Conservation (phyloP, 2,797 vertebrate genomes). For the Sebastes minor region DNA sequence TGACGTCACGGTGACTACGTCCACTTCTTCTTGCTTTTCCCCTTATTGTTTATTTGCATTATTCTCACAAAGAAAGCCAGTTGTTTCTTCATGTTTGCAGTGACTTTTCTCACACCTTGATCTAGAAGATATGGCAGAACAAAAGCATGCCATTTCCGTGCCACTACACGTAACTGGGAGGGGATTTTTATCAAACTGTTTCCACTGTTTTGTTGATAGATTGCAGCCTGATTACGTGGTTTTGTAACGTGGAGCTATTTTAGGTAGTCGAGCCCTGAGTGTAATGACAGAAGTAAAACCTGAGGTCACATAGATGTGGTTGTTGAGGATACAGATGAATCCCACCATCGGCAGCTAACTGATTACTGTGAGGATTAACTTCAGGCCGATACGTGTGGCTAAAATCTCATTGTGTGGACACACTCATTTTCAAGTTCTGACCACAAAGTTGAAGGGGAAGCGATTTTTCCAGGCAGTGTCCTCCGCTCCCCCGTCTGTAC, state of each 20-base stretch:
- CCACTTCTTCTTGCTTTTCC: background rate
- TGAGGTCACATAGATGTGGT: slow-evolving; percentile 3
- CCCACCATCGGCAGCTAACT: background rate
- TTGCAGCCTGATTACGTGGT: background rate
- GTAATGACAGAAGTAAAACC: slow-evolving; percentile 3
- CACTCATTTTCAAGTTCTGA: slow-evolving; percentile 47
- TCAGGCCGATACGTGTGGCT: background rate
- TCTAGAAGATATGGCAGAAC: slow-evolving; percentile 6
- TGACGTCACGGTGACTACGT: too few relatives aligned
- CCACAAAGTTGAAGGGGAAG: slow-evolving; percentile 39
- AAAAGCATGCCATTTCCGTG: slow-evolving; percentile 17
- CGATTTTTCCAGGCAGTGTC: slow-evolving; percentile 64
- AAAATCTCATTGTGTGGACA: slow-evolving; percentile 48
- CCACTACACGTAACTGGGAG: background rate
- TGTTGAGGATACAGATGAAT: background rate
- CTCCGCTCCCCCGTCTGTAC: slow-evolving; percentile 52
- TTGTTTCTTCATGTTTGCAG: background rate
- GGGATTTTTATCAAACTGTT: slow-evolving; percentile 1
- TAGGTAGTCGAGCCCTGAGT: background rate
- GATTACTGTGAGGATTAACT: background rate
- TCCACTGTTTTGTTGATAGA: background rate
- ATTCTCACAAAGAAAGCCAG: background rate
- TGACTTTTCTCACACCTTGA: background rate
- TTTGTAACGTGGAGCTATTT: slow-evolving; percentile 13
- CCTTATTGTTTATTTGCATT: background rate